A percentile compares a stretch with the other conserved stretches of the same genome.
These are phyloP conservation scores for Hycleus phaleratus DNA, from an alignment of 1,140 invertebrate genomes.

Conservation along the genomic window DNA sequence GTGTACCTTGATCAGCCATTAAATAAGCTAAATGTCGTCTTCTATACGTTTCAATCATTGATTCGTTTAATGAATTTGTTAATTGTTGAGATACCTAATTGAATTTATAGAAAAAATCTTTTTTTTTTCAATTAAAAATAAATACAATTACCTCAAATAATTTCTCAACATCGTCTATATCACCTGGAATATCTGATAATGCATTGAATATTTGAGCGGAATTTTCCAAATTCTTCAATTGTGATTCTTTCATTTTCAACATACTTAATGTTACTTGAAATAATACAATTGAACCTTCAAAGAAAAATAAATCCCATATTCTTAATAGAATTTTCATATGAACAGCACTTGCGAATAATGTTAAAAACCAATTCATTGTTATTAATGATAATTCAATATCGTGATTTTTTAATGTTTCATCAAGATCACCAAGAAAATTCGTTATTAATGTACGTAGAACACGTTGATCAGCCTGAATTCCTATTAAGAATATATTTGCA, in stretches of 20 bases:
- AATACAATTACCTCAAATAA: constrained; percentile 47
- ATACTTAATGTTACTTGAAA: constrained; percentile 94
- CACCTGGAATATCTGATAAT: constrained; percentile 87
- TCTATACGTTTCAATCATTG: constrained; percentile 83
- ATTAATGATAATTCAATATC: constrained; percentile 95
- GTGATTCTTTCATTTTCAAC: constrained; percentile 86
- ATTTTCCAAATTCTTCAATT: constrained; percentile 75
- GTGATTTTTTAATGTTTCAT: constrained; percentile 82
- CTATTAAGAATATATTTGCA: constrained; percentile 38
- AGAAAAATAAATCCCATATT: constrained; percentile 97
- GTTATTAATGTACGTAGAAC: constrained; percentile 86
- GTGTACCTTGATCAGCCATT: constrained; percentile 91
- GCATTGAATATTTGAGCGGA: constrained; percentile 97
- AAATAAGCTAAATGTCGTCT: constrained; percentile 88
- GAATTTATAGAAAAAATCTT: too few relatives aligned
- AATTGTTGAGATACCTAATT: constrained; percentile 44
- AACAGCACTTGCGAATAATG: constrained; percentile 96
- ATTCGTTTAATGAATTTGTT: constrained; percentile 69
- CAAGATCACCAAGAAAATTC: constrained; percentile 83
- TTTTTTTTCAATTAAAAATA: too few relatives aligned
- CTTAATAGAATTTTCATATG: constrained; percentile 91
- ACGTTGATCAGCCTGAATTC: constrained; percentile 88
- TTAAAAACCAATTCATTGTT: constrained; percentile 95
- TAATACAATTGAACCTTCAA: constrained; percentile 90
- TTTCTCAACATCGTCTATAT: constrained; percentile 83